phyloP scores from a whole-genome alignment of 1,140 invertebrate species.

The Battus philenor region DNA sequence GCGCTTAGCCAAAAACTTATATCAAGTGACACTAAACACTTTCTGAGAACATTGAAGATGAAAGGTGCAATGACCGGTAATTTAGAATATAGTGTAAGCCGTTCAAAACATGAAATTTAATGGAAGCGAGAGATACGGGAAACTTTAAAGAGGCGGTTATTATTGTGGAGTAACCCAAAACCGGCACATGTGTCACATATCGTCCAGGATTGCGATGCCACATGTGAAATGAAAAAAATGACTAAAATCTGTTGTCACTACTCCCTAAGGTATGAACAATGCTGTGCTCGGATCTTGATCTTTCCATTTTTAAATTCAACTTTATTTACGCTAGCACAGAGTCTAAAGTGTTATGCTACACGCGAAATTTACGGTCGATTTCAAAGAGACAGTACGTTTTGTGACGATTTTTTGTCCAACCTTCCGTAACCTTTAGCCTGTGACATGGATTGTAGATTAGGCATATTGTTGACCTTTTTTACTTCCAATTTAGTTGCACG shows the following conservation, averaged over 20 bases:
- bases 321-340: slow-evolving; percentile 24
- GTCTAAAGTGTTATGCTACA: slow-evolving; percentile 24
- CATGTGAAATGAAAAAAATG: slow-evolving; percentile 69
- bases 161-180: slow-evolving; percentile 69
- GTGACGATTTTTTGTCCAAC: slow-evolving; percentile 67
- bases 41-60: slow-evolving; percentile 53
- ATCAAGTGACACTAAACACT: slow-evolving; percentile 49
- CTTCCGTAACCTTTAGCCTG: slow-evolving; percentile 73
- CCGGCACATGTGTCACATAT: slow-evolving; percentile 72
- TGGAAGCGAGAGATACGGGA: slow-evolving; percentile 56
- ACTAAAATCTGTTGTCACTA: slow-evolving; percentile 72
- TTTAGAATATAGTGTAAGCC: slow-evolving; percentile 47
- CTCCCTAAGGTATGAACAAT: slow-evolving; percentile 70
- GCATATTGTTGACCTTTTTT: slow-evolving; percentile 74
- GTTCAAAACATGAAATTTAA: slow-evolving; percentile 50
- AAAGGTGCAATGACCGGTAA: slow-evolving; percentile 42
- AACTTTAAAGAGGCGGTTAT: slow-evolving; percentile 64
- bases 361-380: slow-evolving; percentile 42
- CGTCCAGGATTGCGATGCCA: slow-evolving; percentile 72
- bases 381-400: slow-evolving; percentile 49
- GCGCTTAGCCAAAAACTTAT: slow-evolving; percentile 26
- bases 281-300: slow-evolving; percentile 35
- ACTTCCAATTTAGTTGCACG: slow-evolving; percentile 56
- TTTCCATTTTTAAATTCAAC: slow-evolving; percentile 31
- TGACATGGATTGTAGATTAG: slow-evolving; percentile 74